Conservation (phyloP, 2,113 vertebrate genomes). For the Catagonus wagneri region DNA sequence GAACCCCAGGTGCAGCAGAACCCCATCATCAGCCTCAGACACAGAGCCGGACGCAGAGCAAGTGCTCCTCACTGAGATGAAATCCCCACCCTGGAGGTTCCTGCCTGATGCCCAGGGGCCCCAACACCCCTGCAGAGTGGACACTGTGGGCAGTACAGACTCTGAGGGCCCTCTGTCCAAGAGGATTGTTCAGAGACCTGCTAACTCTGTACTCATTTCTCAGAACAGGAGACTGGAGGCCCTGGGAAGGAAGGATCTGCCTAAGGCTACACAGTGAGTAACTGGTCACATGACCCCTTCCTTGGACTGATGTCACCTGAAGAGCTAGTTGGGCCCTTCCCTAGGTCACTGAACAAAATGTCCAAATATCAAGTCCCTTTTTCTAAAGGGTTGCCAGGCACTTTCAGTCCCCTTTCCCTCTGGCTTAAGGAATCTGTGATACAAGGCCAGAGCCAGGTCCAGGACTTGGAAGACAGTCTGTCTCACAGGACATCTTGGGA, state of each 20-base stretch:
- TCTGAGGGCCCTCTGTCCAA: background rate
- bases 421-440: background rate
- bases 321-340: background rate
- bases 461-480: background rate
- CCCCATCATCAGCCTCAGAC: background rate
- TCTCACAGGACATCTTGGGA: background rate
- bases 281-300: background rate
- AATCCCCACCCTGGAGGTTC: background rate
- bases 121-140: background rate
- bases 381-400: background rate
- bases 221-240: background rate
- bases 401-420: background rate
- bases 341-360: background rate
- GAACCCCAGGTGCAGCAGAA: background rate
- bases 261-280: background rate
- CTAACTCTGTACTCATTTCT: background rate
- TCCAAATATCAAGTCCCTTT: background rate
- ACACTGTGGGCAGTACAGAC: background rate
- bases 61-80: rapidly evolving
- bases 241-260: background rate
- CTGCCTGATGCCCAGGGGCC: rapidly evolving
- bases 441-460: background rate
- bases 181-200: background rate
- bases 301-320: background rate
- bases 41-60: background rate